phyloP scores from a whole-genome alignment of 2,888 invertebrate species.

The Drosophila villosipedis region DNA sequence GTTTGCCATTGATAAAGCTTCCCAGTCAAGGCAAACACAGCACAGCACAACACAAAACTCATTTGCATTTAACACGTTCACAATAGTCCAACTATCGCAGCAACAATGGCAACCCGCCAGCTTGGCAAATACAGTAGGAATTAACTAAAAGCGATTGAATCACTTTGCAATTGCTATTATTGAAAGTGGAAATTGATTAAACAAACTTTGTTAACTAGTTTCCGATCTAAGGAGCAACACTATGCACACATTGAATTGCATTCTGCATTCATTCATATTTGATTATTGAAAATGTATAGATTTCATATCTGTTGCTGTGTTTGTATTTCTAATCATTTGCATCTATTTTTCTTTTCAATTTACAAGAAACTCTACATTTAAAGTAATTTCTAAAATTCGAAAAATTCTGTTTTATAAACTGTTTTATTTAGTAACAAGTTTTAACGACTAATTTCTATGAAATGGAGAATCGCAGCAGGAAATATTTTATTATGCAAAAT shows the following conservation, averaged over 20 bases:
- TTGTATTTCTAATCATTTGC: not conserved
- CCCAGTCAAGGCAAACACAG: conserved; percentile 45
- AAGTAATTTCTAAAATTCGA: not conserved
- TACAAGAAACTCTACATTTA: not conserved
- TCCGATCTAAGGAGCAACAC: not conserved
- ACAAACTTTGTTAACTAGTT: not conserved
- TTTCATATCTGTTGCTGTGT: not conserved
- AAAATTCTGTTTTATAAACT: not conserved
- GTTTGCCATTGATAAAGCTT: conserved; percentile 60
- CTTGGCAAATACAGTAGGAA: conserved; percentile 36
- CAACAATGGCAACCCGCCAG: conserved; percentile 10
- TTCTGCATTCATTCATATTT: not conserved
- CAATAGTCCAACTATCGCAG: conserved; percentile 13
- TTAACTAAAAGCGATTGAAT: conserved; percentile 15
- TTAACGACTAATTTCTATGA: not conserved
- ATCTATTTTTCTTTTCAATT: not conserved
- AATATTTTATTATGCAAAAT: not conserved
- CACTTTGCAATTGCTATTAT: not conserved
- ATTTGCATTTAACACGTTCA: conserved; percentile 77
- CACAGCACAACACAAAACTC: conserved; percentile 51
- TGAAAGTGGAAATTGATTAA: not conserved
- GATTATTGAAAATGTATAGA: not conserved
- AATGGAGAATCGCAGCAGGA: not conserved
- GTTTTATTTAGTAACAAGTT: not conserved
- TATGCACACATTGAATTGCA: not conserved